Evolutionary conservation across 2,888 invertebrate species (phyloP).

Genomic region (Heliconius ethilla): DNA sequence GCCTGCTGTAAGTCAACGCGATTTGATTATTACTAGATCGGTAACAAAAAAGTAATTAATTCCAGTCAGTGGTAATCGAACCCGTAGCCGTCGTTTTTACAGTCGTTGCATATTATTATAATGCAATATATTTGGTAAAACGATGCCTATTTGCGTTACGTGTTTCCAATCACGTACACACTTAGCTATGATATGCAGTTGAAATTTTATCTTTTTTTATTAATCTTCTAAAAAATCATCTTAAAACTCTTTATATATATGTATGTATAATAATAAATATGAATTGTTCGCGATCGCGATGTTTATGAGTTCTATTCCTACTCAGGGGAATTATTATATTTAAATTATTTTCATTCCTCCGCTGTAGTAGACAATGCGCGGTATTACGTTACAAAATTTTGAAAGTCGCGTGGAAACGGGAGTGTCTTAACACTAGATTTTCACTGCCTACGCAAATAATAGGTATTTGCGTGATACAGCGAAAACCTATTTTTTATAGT

Average conservation of each 20-base stretch:
- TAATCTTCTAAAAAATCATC: not conserved
- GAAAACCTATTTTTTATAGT: not conserved
- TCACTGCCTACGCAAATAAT: too few relatives aligned
- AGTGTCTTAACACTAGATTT: not conserved
- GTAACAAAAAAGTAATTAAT: not conserved
- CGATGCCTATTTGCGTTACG: not conserved
- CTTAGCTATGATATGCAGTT: not conserved
- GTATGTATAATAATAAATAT: not conserved
- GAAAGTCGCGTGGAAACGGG: not conserved
- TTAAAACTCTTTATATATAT: not conserved
- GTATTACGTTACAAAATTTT: not conserved
- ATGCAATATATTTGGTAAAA: conserved; percentile 14
- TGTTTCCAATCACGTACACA: conserved; percentile 28
- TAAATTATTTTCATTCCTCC: not conserved
- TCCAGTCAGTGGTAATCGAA: not conserved
- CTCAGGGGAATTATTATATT: too few relatives aligned
- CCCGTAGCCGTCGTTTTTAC: not conserved
- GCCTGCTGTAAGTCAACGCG: too few relatives aligned
- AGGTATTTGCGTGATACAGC: not conserved
- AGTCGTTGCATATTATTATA: not conserved
- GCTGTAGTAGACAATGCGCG: not conserved
- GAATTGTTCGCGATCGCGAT: not conserved
- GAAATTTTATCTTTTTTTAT: not conserved
- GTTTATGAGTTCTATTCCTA: not conserved
- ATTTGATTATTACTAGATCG: not conserved